Base-by-base conservation (phyloP, 2,888 invertebrate genomes). In the Leptothorax acervorum region DNA sequence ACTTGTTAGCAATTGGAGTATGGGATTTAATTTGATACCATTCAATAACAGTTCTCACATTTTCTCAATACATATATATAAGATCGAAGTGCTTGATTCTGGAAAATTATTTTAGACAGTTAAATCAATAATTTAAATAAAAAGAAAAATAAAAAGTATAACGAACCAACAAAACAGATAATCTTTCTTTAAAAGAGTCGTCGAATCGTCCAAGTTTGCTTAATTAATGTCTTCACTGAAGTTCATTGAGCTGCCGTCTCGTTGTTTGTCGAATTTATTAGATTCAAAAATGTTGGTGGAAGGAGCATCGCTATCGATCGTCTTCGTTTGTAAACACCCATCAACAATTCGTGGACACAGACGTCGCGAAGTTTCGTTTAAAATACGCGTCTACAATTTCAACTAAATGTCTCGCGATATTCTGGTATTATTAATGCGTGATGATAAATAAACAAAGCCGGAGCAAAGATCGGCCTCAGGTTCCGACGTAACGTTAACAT, bases 371-470 rank as follows among this genome's bases (percentile, higher is more conserved):
- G 55, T 55, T 6, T 55, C 42, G 18, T 48, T 28, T 48, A 71
- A 79, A 71, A 35, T 66, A 68, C n/a, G 12, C 55, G 31, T 78
- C 53, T 76, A 68, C n/a, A 70, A 70, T 68, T 57, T 3, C 6
- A 39, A 4, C 9, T 6, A 39, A 15, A 18, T 57, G 42, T 11
- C 28, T 45, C 9, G 39, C 48, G 6, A 23, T 48, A 48, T 51
- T 63, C 42, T 2, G 23, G 15, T 51, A 82, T 84, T 79, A 78
- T 87, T 35, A 86, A 83, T 71, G 53, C 73, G 73, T 60, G 78
- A 73, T 66, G 84, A 84, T 66, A 51, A 65, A n/a, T 63, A 23
- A 63, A 23, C 35, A 35, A 57, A 57, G 9, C 12, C 5, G 18
- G 39, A 23, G 8, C 12, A 78, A 65, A 68, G 75, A 60, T 53